These are phyloP conservation scores for Rhabdornis inornatus DNA, from an alignment of 2,113 vertebrate genomes.

Conservation along the genomic window DNA sequence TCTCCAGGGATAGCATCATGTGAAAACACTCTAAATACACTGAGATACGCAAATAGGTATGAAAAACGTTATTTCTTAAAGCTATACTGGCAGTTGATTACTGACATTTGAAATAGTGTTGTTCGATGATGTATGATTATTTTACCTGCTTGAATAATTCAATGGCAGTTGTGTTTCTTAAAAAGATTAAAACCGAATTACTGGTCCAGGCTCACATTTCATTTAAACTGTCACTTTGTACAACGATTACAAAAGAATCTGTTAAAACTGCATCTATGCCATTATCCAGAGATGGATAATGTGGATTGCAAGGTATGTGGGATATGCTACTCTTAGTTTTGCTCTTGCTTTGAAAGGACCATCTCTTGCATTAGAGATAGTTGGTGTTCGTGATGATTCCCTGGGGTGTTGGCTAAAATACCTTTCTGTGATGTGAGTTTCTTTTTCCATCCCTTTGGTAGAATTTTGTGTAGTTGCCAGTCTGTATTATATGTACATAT, in stretches of 20 bases:
- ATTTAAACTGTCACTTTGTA: neutral
- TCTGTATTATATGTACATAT: neutral
- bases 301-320: neutral
- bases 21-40: constrained; percentile 96
- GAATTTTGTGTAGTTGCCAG: neutral
- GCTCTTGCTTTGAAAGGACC: neutral
- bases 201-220: neutral
- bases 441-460: neutral
- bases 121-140: neutral
- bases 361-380: neutral
- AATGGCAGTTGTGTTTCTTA: neutral
- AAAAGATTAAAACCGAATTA: neutral
- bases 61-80: constrained; percentile 1
- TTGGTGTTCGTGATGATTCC: neutral
- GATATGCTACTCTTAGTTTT: neutral
- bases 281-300: neutral
- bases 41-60: constrained; percentile 98
- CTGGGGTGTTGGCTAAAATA: neutral
- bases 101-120: neutral
- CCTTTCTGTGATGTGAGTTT: neutral
- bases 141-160: neutral
- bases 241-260: neutral
- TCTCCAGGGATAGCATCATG: constrained; percentile 98
- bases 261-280: neutral
- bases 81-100: neutral